These are phyloP conservation scores for Grammomys dolichurus DNA, from an alignment of 2,113 vertebrate genomes.

Conservation along the genomic window DNA sequence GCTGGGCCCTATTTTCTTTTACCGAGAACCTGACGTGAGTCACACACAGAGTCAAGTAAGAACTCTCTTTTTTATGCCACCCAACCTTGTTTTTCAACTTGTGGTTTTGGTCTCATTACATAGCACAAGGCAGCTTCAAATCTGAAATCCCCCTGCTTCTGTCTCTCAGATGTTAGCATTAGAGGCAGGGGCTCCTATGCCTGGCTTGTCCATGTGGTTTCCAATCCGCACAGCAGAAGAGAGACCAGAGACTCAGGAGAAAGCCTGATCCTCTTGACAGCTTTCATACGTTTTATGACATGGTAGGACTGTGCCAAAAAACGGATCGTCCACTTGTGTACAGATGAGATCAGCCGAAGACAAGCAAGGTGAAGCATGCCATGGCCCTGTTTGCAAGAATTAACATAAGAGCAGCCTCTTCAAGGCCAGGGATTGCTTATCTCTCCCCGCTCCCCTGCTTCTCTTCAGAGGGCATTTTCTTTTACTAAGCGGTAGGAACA, in stretches of 20 bases:
- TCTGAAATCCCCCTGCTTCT: background rate
- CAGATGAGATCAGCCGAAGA: rapidly evolving
- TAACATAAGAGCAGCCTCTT: background rate
- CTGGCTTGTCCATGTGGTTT: background rate
- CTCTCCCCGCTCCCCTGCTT: background rate
- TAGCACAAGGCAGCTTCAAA: background rate
- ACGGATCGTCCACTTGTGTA: background rate
- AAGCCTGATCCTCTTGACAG: background rate
- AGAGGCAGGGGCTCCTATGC: too few species aligned
- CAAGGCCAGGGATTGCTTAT: background rate
- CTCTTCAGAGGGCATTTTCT: background rate
- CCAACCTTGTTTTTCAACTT: background rate
- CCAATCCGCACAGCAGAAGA: background rate
- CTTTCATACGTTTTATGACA: background rate
- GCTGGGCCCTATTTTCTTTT: background rate
- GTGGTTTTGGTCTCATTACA: background rate
- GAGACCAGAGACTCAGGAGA: background rate
- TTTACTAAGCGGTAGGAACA: background rate
- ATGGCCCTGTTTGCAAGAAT: rapidly evolving
- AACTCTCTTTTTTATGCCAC: rapidly evolving
- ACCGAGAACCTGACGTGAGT: rapidly evolving
- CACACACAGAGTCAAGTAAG: background rate
- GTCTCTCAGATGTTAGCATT: background rate
- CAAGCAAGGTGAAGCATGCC: rapidly evolving
- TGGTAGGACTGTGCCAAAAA: background rate